A percentile compares a stretch with the other conserved stretches of the same genome.
Conservation (phyloP, 2,888 invertebrate species). For the Saturnia japonica region DNA sequence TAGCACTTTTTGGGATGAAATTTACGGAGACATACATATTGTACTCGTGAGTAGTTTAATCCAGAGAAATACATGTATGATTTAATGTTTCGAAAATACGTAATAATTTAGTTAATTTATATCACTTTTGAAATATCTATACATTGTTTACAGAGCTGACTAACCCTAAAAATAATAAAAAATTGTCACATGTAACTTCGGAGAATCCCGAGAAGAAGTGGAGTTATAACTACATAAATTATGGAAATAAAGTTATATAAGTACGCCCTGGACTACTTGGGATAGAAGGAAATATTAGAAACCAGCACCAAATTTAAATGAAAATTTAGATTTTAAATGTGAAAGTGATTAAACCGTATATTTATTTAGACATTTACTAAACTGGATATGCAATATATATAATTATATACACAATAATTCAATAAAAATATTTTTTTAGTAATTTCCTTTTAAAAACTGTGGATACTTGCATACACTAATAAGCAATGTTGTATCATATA, state of each 20-base stretch:
- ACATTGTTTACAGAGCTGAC: not conserved
- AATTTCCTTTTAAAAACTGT: not conserved
- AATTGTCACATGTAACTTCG: not conserved
- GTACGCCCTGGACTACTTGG: not conserved
- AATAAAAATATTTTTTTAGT: not conserved
- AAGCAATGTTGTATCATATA: not conserved
- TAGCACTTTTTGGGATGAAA: not conserved
- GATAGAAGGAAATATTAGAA: not conserved
- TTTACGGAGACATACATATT: not conserved
- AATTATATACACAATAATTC: not conserved
- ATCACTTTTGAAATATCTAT: not conserved
- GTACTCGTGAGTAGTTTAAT: not conserved
- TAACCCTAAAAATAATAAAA: not conserved
- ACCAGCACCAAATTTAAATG: not conserved
- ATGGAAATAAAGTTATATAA: not conserved
- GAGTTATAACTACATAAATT: not conserved
- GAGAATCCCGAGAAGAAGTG: not conserved
- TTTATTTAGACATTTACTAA: not conserved
- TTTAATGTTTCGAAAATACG: not conserved
- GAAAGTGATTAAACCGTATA: not conserved
- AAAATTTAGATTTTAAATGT: not conserved
- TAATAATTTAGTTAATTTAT: not conserved
- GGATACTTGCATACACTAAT: not conserved
- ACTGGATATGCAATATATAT: not conserved
- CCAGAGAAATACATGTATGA: not conserved